These are phyloP conservation scores for Psylliodes chrysocephalus DNA, from an alignment of 2,888 invertebrate genomes.

Conservation along the genomic window DNA sequence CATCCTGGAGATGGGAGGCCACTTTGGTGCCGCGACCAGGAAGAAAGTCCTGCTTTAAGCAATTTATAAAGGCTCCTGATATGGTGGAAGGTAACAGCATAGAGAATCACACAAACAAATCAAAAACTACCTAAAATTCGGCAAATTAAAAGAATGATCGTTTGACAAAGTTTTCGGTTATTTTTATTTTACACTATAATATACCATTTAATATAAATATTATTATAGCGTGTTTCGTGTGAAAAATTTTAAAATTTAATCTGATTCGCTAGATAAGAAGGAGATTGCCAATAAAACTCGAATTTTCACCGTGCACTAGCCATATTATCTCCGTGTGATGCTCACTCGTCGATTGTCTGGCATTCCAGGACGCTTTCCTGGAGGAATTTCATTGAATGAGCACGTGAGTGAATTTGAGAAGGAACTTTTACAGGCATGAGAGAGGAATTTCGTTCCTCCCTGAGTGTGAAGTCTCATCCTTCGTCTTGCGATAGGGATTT, in stretches of 20 bases:
- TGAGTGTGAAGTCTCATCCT: constrained; percentile 3
- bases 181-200: too few relatives aligned
- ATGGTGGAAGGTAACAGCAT: too few relatives aligned
- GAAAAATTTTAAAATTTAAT: background rate
- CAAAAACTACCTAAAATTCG: too few relatives aligned
- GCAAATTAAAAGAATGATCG: too few relatives aligned
- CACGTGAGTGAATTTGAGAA: constrained; percentile 55
- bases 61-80: too few relatives aligned
- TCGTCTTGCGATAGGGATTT: constrained; percentile 26
- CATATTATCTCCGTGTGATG: constrained; percentile 34
- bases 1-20: too few relatives aligned
- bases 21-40: too few relatives aligned
- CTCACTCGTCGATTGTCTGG: constrained; percentile 49
- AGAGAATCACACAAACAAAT: too few relatives aligned
- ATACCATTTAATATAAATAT: background rate
- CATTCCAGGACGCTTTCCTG: constrained; percentile 42
- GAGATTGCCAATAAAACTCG: background rate
- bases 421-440: constrained; percentile 50
- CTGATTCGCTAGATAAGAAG: background rate
- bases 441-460: constrained; percentile 53
- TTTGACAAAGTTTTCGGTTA: too few relatives aligned
- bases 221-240: background rate
- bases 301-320: constrained; percentile 7
- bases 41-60: too few relatives aligned
- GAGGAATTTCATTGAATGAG: constrained; percentile 53